Evolutionary conservation across 1,140 invertebrate genomes (phyloP).

Genomic region (Cheumatopsyche charites): DNA sequence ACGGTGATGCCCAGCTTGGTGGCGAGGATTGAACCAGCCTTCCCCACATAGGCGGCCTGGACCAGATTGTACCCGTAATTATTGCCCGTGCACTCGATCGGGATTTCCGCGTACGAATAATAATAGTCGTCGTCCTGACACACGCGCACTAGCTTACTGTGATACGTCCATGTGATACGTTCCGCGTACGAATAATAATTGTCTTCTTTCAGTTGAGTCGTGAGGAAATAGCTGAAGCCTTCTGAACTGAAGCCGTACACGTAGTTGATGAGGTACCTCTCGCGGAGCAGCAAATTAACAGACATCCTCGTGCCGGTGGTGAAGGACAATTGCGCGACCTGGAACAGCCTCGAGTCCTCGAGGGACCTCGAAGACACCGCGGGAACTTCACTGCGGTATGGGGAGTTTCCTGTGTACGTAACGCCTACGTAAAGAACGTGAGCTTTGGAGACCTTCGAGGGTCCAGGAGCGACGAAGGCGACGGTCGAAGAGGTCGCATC

Average conservation of each 20-base stretch:
- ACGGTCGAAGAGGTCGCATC: conserved; percentile 94
- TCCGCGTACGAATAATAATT: conserved; percentile 72
- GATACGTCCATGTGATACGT: no score
- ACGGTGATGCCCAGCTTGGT: conserved; percentile 85
- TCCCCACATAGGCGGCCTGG: conserved; percentile 92
- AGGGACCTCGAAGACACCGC: conserved; percentile 92
- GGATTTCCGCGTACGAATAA: conserved; percentile 98
- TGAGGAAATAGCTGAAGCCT: conserved; percentile 96
- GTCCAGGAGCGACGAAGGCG: conserved; percentile 95
- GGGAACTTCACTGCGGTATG: conserved; percentile 92
- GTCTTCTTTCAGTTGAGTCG: conserved; percentile 87
- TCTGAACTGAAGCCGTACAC: conserved; percentile 95
- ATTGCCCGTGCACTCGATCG: conserved; percentile 87
- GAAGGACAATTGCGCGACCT: conserved; percentile 87
- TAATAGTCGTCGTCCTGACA: conserved; percentile 96
- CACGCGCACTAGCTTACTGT: conserved; percentile 93
- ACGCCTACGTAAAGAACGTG: conserved; percentile 98
- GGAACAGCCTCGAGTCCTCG: conserved; percentile 81
- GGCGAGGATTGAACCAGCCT: conserved; percentile 89
- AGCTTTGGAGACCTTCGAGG: conserved; percentile 83
- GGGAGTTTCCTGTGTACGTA: conserved; percentile 90
- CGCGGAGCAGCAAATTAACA: conserved; percentile 86
- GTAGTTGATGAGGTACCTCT: conserved; percentile 94
- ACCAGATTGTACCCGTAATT: conserved; percentile 84
- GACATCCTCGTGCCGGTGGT: conserved; percentile 92